Evolutionary conservation across 2,888 invertebrate genomes (phyloP).

Genomic region (Melanotus villosus): DNA sequence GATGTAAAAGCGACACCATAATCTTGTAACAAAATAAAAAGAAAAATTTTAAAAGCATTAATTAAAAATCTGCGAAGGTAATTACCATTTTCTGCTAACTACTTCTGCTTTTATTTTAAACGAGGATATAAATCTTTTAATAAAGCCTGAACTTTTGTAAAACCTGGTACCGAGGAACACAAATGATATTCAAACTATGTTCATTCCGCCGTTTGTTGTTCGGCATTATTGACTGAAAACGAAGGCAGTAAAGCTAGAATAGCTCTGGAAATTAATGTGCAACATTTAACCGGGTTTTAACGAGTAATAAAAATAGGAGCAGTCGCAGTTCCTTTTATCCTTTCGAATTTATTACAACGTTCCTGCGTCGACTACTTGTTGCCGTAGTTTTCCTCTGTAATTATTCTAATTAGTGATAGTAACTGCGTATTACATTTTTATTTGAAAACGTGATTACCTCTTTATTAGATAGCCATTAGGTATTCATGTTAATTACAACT

Average conservation of each 20-base stretch:
- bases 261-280: constrained; percentile 21
- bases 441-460: constrained; percentile 20
- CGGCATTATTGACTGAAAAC: constrained; percentile 8
- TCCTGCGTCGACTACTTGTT: constrained; percentile 20
- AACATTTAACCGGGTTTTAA: constrained; percentile 24
- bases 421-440: constrained; percentile 26
- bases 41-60: no score
- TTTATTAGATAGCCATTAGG: constrained; percentile 16
- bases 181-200: no score
- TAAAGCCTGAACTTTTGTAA: no score
- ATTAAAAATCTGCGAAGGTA: no score
- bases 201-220: constrained; percentile 3
- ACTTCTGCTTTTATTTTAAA: no score
- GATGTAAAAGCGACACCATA: no score
- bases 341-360: constrained; percentile 16
- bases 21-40: no score
- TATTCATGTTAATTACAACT: constrained; percentile 17
- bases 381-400: constrained; percentile 22
- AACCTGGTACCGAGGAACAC: no score
- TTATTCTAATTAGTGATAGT: constrained; percentile 27
- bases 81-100: no score
- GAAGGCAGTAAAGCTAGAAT: constrained; percentile 4
- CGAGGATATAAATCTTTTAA: no score
- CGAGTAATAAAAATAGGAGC: constrained; percentile 32
- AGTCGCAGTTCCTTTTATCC: constrained; percentile 24